Evolutionary conservation across 2,888 invertebrate species (phyloP).

Genomic region (Nesidiocoris tenuis): DNA sequence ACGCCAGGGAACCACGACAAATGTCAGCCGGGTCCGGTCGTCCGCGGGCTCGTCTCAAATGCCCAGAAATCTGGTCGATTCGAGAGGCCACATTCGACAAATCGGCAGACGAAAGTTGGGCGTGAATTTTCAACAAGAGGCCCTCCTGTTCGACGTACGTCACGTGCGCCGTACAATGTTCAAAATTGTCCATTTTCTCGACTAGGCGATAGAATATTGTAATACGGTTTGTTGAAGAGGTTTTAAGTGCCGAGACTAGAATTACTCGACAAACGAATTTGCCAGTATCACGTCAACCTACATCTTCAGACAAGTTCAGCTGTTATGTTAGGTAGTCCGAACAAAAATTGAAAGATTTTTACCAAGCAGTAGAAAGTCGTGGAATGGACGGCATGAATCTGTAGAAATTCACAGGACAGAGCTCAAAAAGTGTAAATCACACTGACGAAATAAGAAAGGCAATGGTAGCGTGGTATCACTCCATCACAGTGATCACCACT

Average conservation of each 20-base stretch:
- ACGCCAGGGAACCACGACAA: conserved; percentile 19
- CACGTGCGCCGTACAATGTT: conserved; percentile 13
- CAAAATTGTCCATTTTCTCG: conserved; percentile 11
- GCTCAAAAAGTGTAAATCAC: too few species aligned
- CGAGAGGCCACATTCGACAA: conserved; percentile 2
- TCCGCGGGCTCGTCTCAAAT: conserved; percentile 15
- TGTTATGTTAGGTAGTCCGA: neutral
- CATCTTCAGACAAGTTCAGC: neutral
- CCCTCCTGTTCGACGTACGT: conserved; percentile 21
- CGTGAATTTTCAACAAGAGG: conserved; percentile 26
- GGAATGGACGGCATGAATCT: neutral
- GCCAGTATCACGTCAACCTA: neutral
- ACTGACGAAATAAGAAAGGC: too few species aligned
- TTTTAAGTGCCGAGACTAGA: too few species aligned
- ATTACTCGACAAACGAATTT: neutral
- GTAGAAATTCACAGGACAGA: too few species aligned
- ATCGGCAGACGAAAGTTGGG: conserved; percentile 19
- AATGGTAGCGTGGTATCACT: too few species aligned
- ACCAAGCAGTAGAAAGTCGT: neutral
- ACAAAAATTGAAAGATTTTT: neutral
- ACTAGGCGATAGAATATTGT: too few species aligned
- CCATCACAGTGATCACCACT: too few species aligned
- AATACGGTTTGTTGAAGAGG: too few species aligned
- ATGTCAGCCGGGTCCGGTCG: neutral
- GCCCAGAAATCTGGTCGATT: conserved; percentile 28